Conservation (phyloP, 2,888 invertebrate species). For the Congeria kusceri region DNA sequence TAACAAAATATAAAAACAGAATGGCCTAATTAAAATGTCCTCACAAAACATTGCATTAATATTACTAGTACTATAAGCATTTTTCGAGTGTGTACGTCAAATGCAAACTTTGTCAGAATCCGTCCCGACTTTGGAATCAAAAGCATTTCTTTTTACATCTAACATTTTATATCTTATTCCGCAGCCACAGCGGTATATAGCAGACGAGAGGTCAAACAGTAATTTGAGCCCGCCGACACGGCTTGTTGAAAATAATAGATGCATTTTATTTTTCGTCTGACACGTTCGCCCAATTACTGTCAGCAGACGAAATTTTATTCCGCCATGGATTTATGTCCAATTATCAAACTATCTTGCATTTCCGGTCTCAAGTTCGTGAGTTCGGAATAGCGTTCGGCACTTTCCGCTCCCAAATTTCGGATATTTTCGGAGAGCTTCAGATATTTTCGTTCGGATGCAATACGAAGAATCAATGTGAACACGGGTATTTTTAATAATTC, state of each 20-base stretch:
- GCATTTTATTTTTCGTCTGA: conserved; percentile 48
- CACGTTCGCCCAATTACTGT: conserved; percentile 53
- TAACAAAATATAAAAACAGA: too few relatives aligned
- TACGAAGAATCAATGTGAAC: too few relatives aligned
- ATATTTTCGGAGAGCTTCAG: not conserved
- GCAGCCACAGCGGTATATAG: too few relatives aligned
- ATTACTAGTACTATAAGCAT: too few relatives aligned
- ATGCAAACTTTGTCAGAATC: too few relatives aligned
- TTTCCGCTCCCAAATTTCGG: conserved; percentile 10
- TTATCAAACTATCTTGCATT: conserved; percentile 21
- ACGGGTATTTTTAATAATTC: too few relatives aligned
- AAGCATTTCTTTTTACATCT: too few relatives aligned
- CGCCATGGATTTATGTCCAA: conserved; percentile 46
- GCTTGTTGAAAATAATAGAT: conserved; percentile 41
- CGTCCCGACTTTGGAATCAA: too few relatives aligned
- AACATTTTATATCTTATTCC: not conserved
- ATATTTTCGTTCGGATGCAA: not conserved
- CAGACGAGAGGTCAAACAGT: not conserved
- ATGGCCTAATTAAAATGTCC: too few relatives aligned
- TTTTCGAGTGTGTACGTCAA: too few relatives aligned
- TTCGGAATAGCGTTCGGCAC: not conserved
- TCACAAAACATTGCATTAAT: too few relatives aligned
- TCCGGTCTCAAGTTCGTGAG: conserved; percentile 2
- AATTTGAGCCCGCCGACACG: conserved; percentile 25
- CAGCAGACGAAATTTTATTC: conserved; percentile 39